Percentiles rank a stretch among this genome's conserved stretches.
Conservation (phyloP, 2,797 vertebrate species). For the Galaxias olidus region DNA sequence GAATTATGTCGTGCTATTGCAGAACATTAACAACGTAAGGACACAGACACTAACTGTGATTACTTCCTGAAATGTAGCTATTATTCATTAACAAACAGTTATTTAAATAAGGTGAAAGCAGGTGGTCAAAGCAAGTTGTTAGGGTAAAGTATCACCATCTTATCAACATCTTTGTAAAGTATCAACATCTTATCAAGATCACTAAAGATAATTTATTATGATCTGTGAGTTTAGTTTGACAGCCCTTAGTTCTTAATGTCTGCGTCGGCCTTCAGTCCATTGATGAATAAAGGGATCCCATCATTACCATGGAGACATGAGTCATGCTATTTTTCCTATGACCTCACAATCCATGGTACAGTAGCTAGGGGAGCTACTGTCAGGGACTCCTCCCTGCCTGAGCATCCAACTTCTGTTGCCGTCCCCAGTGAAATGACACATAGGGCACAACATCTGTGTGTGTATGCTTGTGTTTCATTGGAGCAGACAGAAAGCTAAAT, state of each 20-base stretch:
- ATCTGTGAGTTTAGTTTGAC: too few relatives aligned
- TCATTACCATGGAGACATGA: too few relatives aligned
- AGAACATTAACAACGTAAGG: slow-evolving; percentile 24
- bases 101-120: too few relatives aligned
- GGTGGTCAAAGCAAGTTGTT: too few relatives aligned
- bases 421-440: slow-evolving; percentile 25
- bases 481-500: slow-evolving; percentile 5
- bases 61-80: slow-evolving; percentile 20
- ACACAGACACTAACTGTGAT: slow-evolving; percentile 1
- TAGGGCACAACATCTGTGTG: slow-evolving; percentile 23
- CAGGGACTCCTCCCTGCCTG: neutral
- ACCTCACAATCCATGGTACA: slow-evolving; percentile 22
- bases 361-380: slow-evolving; percentile 5
- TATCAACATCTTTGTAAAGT: too few relatives aligned
- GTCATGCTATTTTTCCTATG: slow-evolving; percentile 8
- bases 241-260: too few relatives aligned
- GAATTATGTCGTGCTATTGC: slow-evolving; percentile 24
- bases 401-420: slow-evolving; percentile 9
- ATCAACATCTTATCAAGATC: too few relatives aligned
- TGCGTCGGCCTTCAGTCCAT: too few relatives aligned
- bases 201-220: too few relatives aligned
- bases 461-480: slow-evolving; percentile 12
- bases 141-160: too few relatives aligned
- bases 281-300: too few relatives aligned
- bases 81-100: neutral